Evolutionary conservation across 2,888 invertebrate genomes (phyloP).

Genomic region (Leptinotarsa juncta): DNA sequence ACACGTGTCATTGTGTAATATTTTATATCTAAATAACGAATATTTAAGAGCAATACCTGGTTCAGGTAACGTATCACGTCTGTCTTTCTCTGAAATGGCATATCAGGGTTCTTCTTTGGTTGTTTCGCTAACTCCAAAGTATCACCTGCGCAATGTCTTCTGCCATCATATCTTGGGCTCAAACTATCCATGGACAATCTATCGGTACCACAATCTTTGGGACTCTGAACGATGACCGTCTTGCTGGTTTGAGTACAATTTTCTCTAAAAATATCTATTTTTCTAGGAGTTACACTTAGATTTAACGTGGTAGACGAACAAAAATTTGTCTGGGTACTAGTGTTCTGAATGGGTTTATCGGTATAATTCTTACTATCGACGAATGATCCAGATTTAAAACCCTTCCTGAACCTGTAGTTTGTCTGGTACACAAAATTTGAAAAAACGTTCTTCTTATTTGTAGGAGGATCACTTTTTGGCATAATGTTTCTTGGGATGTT

Average conservation of each 20-base stretch:
- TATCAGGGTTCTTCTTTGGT: slow-evolving; percentile 18
- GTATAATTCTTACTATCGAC: background rate
- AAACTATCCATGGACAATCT: slow-evolving; percentile 60
- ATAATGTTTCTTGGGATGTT: slow-evolving; percentile 29
- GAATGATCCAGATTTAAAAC: slow-evolving; percentile 33
- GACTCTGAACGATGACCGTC: slow-evolving; percentile 68
- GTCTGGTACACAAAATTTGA: slow-evolving; percentile 44
- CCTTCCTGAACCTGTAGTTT: slow-evolving; percentile 34
- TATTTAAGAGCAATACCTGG: background rate
- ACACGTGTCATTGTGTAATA: background rate
- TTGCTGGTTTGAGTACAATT: slow-evolving; percentile 70
- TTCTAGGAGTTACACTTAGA: slow-evolving; percentile 22
- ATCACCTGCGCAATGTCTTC: slow-evolving; percentile 10
- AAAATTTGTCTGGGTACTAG: slow-evolving; percentile 40
- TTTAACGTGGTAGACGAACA: slow-evolving; percentile 37
- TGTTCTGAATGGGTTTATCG: slow-evolving; percentile 20
- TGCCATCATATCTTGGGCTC: slow-evolving; percentile 50
- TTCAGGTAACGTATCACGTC: slow-evolving; percentile 38
- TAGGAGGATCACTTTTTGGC: slow-evolving; percentile 34
- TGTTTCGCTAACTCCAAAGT: background rate
- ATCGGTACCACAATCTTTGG: slow-evolving; percentile 52
- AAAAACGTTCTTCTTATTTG: slow-evolving; percentile 30
- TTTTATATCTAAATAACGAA: background rate
- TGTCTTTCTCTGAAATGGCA: slow-evolving; percentile 39
- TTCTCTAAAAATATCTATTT: slow-evolving; percentile 46